Percentiles rank a stretch among this genome's conserved stretches.
Evolutionary conservation across 2,888 invertebrate species (phyloP).

Genomic region (Pomacea canaliculata): DNA sequence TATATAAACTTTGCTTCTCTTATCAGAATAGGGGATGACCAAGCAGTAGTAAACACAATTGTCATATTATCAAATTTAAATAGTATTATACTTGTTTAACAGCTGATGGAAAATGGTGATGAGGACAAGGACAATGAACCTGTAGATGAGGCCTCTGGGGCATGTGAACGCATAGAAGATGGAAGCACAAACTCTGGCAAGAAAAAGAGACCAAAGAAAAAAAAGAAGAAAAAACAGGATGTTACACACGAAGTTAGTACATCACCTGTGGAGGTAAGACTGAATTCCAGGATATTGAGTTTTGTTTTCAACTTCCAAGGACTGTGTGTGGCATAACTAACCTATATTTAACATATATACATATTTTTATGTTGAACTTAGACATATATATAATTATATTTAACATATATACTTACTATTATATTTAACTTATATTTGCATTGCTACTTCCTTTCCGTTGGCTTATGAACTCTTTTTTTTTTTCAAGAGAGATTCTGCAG

Average conservation of each 20-base stretch:
- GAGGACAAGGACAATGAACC: constrained; percentile 19
- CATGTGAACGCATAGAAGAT: not conserved
- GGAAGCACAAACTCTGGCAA: constrained; percentile 1
- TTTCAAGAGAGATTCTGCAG: no score
- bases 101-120: constrained; percentile 38
- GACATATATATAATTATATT: not conserved
- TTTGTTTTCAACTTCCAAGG: not conserved
- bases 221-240: constrained; percentile 23
- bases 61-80: not conserved
- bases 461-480: no score
- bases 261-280: constrained; percentile 4
- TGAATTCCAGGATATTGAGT: not conserved
- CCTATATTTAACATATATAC: not conserved
- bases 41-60: no score
- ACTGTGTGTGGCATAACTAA: not conserved
- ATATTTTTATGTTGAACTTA: not conserved
- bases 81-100: not conserved
- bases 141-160: constrained; percentile 7
- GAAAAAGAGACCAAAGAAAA: constrained; percentile 30
- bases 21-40: no score
- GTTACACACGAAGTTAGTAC: not conserved
- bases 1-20: no score
- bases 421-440: no score
- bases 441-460: no score
- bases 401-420: no score